A percentile compares a stretch with the other conserved stretches of the same genome.
Conservation (phyloP, 1,140 invertebrate species). For the Lasioglossum albipes region DNA sequence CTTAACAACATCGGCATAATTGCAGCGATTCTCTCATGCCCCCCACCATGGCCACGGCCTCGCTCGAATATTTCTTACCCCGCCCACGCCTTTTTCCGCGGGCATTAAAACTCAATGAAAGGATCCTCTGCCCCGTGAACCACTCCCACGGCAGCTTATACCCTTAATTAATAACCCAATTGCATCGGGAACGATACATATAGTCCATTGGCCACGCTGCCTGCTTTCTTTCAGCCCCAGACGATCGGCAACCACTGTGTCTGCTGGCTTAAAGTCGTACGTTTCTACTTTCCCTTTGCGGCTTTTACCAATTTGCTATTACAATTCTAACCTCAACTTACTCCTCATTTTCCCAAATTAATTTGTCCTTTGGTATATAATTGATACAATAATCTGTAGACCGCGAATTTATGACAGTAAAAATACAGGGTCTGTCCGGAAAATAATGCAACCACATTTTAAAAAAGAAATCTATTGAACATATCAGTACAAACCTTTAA, state of each 20-base stretch:
- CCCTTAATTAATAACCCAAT: slow-evolving; percentile 51
- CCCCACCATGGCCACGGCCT: background rate
- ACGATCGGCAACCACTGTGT: background rate
- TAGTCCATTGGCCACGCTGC: slow-evolving; percentile 7
- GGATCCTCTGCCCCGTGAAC: slow-evolving; percentile 16
- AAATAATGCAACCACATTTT: too few species aligned
- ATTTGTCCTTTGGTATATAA: too few species aligned
- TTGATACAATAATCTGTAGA: too few species aligned
- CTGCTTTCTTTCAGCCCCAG: background rate
- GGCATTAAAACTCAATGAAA: slow-evolving; percentile 54
- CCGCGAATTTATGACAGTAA: too few species aligned
- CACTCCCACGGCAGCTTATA: slow-evolving; percentile 31
- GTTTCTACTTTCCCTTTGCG: too few species aligned
- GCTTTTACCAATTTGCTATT: too few species aligned
- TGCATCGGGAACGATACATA: slow-evolving; percentile 25
- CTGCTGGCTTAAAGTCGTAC: background rate
- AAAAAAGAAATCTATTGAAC: too few species aligned
- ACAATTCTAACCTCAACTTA: too few species aligned
- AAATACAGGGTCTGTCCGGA: too few species aligned
- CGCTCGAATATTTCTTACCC: slow-evolving; percentile 16
- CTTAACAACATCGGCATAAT: slow-evolving; percentile 38
- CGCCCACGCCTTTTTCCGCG: slow-evolving; percentile 13
- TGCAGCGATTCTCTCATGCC: slow-evolving; percentile 36
- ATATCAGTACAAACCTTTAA: too few species aligned
- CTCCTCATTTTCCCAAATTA: too few species aligned